Percentiles rank a stretch among this genome's conserved stretches.
Conservation (phyloP, 2,888 invertebrate genomes). For the Thumatha senex region DNA sequence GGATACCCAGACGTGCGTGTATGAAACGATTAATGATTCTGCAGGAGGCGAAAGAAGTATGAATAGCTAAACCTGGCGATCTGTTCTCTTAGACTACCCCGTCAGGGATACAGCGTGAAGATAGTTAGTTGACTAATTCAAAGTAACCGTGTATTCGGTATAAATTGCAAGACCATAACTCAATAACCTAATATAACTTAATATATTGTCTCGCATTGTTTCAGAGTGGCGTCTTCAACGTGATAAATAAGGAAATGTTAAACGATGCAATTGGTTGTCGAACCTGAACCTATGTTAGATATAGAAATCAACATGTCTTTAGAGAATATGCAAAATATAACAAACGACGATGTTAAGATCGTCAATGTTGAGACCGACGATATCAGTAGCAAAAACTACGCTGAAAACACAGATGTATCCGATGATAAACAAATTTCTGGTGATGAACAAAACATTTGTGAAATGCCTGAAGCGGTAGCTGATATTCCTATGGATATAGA, state of each 20-base stretch:
- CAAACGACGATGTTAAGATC: slow-evolving; percentile 13
- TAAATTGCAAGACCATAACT: no score
- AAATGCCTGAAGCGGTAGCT: slow-evolving; percentile 10
- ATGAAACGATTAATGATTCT: no score
- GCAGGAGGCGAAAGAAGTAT: no score
- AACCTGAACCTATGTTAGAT: slow-evolving; percentile 52
- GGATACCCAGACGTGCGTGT: no score
- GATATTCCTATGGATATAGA: slow-evolving; percentile 15
- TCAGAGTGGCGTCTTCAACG: slow-evolving; percentile 44
- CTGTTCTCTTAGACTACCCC: no score
- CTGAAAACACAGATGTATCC: slow-evolving; percentile 43
- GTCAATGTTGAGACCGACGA: slow-evolving; percentile 39
- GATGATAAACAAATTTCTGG: slow-evolving; percentile 29
- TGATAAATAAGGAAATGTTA: slow-evolving; percentile 54
- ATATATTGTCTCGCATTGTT: slow-evolving; percentile 34
- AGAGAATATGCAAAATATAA: slow-evolving; percentile 48
- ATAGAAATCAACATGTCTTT: slow-evolving; percentile 61
- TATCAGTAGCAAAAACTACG: slow-evolving; percentile 29
- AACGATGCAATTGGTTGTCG: slow-evolving; percentile 75
- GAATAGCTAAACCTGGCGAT: no score
- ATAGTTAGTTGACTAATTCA: no score
- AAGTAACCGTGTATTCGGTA: no score
- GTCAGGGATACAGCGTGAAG: no score
- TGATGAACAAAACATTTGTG: slow-evolving; percentile 17
- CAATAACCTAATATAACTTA: background rate